Conservation (phyloP, 2,888 invertebrate genomes). For the Griposia aprilina region DNA sequence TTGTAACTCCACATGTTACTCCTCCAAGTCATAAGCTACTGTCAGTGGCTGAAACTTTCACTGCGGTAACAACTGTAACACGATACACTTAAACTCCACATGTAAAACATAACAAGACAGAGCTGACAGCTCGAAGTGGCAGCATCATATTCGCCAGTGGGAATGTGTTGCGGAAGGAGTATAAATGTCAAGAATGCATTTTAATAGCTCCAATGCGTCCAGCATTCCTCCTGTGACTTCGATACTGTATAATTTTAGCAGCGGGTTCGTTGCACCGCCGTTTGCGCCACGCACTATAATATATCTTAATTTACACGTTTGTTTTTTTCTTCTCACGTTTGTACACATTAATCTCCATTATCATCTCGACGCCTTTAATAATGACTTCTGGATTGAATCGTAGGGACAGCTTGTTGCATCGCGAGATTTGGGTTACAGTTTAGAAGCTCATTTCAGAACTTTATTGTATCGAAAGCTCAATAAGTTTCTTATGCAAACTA, state of each 20-base stretch:
- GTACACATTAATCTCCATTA: conserved; percentile 64
- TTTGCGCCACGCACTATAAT: conserved; percentile 79
- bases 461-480: neutral
- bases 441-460: conserved; percentile 11
- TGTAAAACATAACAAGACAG: conserved; percentile 44
- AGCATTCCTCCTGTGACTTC: conserved; percentile 79
- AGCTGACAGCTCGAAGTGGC: conserved; percentile 55
- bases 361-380: conserved; percentile 59
- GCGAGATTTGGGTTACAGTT: conserved; percentile 28
- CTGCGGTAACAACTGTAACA: conserved; percentile 49
- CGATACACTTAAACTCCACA: conserved; percentile 52
- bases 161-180: conserved; percentile 76
- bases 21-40: conserved; percentile 37
- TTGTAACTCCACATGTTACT: conserved; percentile 30
- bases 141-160: conserved; percentile 60
- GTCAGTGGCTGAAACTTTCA: conserved; percentile 30
- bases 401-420: conserved; percentile 52
- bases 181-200: conserved; percentile 85
- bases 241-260: conserved; percentile 82
- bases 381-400: conserved; percentile 48
- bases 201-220: conserved; percentile 82
- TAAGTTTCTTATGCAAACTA: neutral
- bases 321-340: conserved; percentile 59
- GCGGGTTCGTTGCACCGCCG: conserved; percentile 84
- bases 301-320: conserved; percentile 71